Evolutionary conservation across 2,888 invertebrate species (phyloP).

Genomic region (Eilema caniola): DNA sequence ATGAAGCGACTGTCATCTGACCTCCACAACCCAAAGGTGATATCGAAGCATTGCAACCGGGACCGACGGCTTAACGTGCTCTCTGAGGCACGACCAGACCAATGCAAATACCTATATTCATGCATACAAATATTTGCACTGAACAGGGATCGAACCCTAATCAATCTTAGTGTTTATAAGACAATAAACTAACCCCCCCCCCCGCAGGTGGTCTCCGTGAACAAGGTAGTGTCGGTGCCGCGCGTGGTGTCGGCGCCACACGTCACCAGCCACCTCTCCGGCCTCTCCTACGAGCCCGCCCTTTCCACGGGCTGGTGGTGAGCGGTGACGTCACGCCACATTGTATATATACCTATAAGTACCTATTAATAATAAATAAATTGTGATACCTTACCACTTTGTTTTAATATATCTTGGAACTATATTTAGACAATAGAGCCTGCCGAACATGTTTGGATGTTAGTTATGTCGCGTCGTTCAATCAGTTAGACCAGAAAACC

Average conservation of each 20-base stretch:
- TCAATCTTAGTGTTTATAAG: background rate
- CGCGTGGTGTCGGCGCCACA: constrained; percentile 66
- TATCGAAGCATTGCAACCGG: no score
- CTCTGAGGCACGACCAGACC: no score
- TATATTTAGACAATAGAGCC: background rate
- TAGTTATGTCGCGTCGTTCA: no score
- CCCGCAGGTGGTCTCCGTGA: constrained; percentile 58
- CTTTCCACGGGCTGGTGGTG: constrained; percentile 67
- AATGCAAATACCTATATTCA: no score
- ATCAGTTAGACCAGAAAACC: no score
- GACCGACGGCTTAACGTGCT: no score
- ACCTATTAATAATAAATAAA: constrained; percentile 15
- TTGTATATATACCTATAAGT: constrained; percentile 11
- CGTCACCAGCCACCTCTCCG: constrained; percentile 51
- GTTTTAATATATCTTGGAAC: background rate
- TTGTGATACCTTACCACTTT: background rate
- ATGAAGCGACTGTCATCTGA: no score
- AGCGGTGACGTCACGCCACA: constrained; percentile 25
- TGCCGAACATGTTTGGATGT: no score
- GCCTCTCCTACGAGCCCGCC: constrained; percentile 43
- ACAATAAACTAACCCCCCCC: background rate
- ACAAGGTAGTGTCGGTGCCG: constrained; percentile 65
- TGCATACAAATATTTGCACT: no score
- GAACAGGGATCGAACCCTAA: no score
- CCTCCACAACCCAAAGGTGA: no score